Conservation (phyloP, 1,140 invertebrate species). For the Odontomachus brunneus region DNA sequence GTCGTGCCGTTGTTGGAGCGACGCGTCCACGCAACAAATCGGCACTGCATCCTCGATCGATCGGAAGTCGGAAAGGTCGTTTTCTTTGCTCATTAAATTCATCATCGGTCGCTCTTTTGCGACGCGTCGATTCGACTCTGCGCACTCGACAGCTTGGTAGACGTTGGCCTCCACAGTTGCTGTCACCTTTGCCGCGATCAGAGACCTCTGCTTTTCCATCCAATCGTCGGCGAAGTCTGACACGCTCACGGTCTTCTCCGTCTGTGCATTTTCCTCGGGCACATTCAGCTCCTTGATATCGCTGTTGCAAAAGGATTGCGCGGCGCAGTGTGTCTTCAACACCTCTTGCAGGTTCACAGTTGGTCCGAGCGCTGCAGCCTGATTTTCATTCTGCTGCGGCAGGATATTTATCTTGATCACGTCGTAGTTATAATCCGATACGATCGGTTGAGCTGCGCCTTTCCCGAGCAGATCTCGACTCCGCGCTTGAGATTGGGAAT, state of each 20-base stretch:
- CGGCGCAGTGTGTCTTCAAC: slow-evolving; percentile 41
- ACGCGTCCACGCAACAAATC: slow-evolving; percentile 17
- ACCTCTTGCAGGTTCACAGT: slow-evolving; percentile 23
- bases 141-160: background rate
- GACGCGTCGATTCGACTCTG: slow-evolving; percentile 1
- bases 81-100: slow-evolving; percentile 37
- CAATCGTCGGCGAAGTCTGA: slow-evolving; percentile 39
- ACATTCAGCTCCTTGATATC: slow-evolving; percentile 43
- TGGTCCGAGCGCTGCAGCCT: background rate
- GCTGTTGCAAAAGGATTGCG: slow-evolving; percentile 51
- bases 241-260: slow-evolving; percentile 22
- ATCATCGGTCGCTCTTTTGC: background rate
- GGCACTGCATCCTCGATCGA: background rate
- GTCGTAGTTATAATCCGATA: slow-evolving; percentile 44
- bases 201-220: slow-evolving; percentile 32
- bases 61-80: slow-evolving; percentile 34
- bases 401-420: slow-evolving; percentile 37
- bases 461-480: slow-evolving; percentile 20
- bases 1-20: slow-evolving; percentile 8
- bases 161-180: background rate
- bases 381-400: slow-evolving; percentile 19
- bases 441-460: slow-evolving; percentile 23
- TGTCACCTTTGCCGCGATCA: background rate
- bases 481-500: slow-evolving; percentile 39
- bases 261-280: slow-evolving; percentile 30